These are phyloP conservation scores for Diadumene lineata DNA, from an alignment of 92 coral and sea anemone species.

Conservation along the genomic window DNA sequence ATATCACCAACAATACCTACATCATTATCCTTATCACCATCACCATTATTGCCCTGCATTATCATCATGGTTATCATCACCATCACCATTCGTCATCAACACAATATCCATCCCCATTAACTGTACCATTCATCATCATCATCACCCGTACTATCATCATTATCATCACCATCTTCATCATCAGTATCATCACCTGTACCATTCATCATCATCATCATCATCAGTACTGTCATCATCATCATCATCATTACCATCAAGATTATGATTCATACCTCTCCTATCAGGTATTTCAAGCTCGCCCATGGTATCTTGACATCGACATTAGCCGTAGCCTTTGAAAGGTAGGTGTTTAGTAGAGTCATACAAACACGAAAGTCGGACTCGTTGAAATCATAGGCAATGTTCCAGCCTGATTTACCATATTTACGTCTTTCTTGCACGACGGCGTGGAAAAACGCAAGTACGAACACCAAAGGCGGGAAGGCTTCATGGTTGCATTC, in stretches of 20 bases:
- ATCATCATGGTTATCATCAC: too few relatives aligned
- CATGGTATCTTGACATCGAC: slow-evolving; percentile 88
- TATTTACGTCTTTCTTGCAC: slow-evolving; percentile 97
- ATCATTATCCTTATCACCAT: too few relatives aligned
- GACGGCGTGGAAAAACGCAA: slow-evolving; percentile 97
- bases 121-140: neutral
- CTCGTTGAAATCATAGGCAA: slow-evolving; percentile 99
- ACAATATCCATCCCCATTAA: neutral
- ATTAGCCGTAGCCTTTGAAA: slow-evolving; percentile 79
- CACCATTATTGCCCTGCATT: too few relatives aligned
- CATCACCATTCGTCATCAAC: too few relatives aligned
- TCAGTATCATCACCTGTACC: too few relatives aligned
- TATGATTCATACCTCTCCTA: slow-evolving; percentile 75
- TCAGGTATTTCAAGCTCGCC: slow-evolving; percentile 96
- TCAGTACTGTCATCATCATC: too few relatives aligned
- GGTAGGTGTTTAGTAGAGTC: slow-evolving; percentile 92
- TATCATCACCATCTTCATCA: too few relatives aligned
- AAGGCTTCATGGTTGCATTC: slow-evolving; percentile 92
- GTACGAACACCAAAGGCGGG: slow-evolving; percentile 91
- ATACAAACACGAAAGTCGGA: slow-evolving; percentile 97
- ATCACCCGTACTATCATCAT: too few relatives aligned
- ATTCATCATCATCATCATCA: too few relatives aligned
- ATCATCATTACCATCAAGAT: neutral
- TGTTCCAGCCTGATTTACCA: slow-evolving; percentile 99
- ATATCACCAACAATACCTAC: too few relatives aligned